Evolutionary conservation across 2,113 vertebrate species (phyloP).

Genomic region (Oncorhynchus mykiss): DNA sequence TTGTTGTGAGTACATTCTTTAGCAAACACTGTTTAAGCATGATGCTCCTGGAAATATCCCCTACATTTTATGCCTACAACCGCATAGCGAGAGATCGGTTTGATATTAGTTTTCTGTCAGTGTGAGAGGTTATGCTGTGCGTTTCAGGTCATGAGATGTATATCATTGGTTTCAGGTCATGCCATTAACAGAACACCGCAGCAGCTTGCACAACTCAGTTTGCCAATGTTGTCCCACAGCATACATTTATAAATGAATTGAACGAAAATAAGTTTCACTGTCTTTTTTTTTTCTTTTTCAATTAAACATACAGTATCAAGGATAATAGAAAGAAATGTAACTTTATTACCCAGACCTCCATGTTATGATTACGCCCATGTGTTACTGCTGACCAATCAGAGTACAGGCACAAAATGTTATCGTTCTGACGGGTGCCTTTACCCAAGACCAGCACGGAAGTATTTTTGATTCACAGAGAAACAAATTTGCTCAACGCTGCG

Average conservation of each 20-base stretch:
- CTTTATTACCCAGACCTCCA: slow-evolving; percentile 56
- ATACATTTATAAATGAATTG: slow-evolving; percentile 60
- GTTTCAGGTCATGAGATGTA: not conserved
- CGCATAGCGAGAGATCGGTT: not conserved
- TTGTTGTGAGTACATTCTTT: no score
- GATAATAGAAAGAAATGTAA: slow-evolving; percentile 9
- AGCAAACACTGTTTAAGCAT: not conserved
- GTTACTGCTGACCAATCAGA: slow-evolving; percentile 50
- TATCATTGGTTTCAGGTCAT: not conserved
- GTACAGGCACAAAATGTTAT: slow-evolving; percentile 14
- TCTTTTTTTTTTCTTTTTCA: not conserved
- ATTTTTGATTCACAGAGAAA: slow-evolving; percentile 56
- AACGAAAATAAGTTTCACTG: slow-evolving; percentile 22
- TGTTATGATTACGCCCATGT: slow-evolving; percentile 49
- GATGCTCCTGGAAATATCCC: not conserved
- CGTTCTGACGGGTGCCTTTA: slow-evolving; percentile 56
- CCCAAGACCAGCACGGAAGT: slow-evolving; percentile 64
- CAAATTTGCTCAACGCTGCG: slow-evolving; percentile 43
- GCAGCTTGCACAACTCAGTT: slow-evolving; percentile 57
- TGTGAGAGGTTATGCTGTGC: not conserved
- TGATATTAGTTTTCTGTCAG: not conserved
- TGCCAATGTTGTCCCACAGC: slow-evolving; percentile 60
- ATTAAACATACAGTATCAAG: not conserved
- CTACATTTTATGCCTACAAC: not conserved
- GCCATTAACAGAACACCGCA: slow-evolving; percentile 33